Conservation (phyloP, 1,140 invertebrate species). For the Trachymyrmex cornetzi region DNA sequence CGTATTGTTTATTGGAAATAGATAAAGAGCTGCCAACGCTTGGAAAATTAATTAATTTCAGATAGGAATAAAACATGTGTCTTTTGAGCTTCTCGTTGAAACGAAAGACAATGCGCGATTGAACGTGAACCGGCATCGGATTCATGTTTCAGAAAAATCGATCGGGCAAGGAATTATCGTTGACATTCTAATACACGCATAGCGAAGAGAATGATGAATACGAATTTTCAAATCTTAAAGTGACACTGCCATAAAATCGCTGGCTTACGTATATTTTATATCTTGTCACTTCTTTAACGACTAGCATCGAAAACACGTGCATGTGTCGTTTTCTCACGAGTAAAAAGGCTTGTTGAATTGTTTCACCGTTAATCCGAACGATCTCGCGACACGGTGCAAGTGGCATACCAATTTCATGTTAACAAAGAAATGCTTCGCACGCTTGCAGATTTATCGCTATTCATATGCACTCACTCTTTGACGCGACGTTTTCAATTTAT, state of each 20-base stretch:
- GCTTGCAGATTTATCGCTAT: conserved; percentile 1
- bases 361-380: conserved; percentile 25
- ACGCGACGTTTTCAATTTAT: conserved; percentile 38
- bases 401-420: conserved; percentile 39
- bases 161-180: neutral
- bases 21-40: neutral
- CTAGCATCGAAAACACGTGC: conserved; percentile 8
- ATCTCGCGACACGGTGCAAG: conserved; percentile 27
- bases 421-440: conserved; percentile 37
- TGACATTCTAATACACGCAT: neutral
- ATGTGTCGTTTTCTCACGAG: neutral
- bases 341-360: conserved; percentile 29
- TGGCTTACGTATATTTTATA: conserved; percentile 22
- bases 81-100: neutral
- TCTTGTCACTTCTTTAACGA: neutral
- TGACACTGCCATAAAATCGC: conserved; percentile 11
- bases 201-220: neutral
- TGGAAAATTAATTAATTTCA: conserved; percentile 13
- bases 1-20: neutral
- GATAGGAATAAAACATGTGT: neutral
- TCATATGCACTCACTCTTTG: neutral
- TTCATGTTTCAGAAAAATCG: neutral
- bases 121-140: neutral
- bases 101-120: neutral
- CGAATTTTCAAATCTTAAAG: conserved; percentile 6